phyloP scores from a whole-genome alignment of 2,797 vertebrate species.

The Sebastes paucispinis region DNA sequence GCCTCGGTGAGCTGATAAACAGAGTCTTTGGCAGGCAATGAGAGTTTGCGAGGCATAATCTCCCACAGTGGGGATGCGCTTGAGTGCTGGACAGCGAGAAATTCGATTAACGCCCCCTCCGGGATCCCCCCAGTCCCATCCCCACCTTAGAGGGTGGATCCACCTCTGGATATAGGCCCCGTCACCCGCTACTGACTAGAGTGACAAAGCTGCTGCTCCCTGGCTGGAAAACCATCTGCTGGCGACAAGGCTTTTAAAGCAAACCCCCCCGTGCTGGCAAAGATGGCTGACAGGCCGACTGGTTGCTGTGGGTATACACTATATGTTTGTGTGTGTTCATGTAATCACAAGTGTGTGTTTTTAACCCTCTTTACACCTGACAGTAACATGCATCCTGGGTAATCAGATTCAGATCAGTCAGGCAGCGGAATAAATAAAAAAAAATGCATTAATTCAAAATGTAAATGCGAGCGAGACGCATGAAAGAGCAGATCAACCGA shows the following conservation, averaged over 20 bases:
- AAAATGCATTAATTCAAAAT: constrained; percentile 14
- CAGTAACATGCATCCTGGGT: background rate
- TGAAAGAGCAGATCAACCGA: background rate
- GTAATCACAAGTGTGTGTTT: background rate
- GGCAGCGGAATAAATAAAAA: background rate
- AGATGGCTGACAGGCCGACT: constrained; percentile 16
- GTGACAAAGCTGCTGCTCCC: constrained; percentile 66
- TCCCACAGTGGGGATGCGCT: constrained; percentile 44
- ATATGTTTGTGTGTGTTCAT: background rate
- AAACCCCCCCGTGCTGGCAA: constrained; percentile 48
- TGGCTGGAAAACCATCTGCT: constrained; percentile 69
- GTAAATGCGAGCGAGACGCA: background rate
- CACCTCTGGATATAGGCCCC: constrained; percentile 45
- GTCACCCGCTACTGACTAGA: constrained; percentile 64
- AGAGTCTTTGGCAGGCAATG: constrained; percentile 57
- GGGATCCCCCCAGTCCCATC: constrained; percentile 35
- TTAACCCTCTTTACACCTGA: constrained; percentile 10
- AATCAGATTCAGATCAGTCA: constrained; percentile 1
- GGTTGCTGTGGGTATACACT: background rate
- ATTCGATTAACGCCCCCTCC: constrained; percentile 73
- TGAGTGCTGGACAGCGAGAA: constrained; percentile 66
- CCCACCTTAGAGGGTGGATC: constrained; percentile 24
- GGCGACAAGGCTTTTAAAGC: constrained; percentile 64
- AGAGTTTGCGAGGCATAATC: constrained; percentile 60
- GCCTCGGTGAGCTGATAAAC: constrained; percentile 60